Evolutionary conservation across 2,113 vertebrate species (phyloP), one percentile per base, ranked within the genome.

Genomic region (Strigops habroptila): DNA sequence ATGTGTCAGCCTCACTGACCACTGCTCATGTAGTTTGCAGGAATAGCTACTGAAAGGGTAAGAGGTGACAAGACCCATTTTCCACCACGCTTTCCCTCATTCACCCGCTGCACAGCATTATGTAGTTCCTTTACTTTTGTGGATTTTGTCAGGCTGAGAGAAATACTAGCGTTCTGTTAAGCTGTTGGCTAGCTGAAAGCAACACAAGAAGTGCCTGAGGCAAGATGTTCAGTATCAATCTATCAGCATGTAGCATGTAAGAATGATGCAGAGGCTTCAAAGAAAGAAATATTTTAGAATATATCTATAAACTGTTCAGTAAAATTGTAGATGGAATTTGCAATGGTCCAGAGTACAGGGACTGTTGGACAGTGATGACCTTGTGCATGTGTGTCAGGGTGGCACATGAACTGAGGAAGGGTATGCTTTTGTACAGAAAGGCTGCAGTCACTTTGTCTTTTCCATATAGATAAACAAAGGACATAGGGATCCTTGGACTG

Each of bases 91-190:
- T 52, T 82, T 13, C 7, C 25, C 30, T 18, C 25, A 53, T 2
- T 5, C 5, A 4, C 6, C 35, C 14, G 2, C 31, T 24, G 30
- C 7, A 4, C 1, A 31, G 15, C 28, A 13, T 48, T 73, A 13
- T 33, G 18, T 18, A 65, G 37, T 33, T 52, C 12, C 24, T 86
- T 65, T 33, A 28, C 14, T 70, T 62, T 49, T 19, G 33, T 65
- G 16, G 16, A 28, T 52, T 48, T 80, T 86, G 57, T 48, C 33
- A 63, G 60, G 33, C 18, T 76, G 4, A 74, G 64, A 62, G 55
- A 35, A n/a, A n/a, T 60, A 14, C 33, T 64, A 5, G 49, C 2
- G 1, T 39, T 14, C 10, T 0, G 7, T 27, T 79, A 19, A 82
- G 25, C 22, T 70, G 19, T 53, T 69, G 80, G 39, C 21, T 80